phyloP scores from a whole-genome alignment of 2,888 invertebrate genomes.

The Ptilodon capucinus region DNA sequence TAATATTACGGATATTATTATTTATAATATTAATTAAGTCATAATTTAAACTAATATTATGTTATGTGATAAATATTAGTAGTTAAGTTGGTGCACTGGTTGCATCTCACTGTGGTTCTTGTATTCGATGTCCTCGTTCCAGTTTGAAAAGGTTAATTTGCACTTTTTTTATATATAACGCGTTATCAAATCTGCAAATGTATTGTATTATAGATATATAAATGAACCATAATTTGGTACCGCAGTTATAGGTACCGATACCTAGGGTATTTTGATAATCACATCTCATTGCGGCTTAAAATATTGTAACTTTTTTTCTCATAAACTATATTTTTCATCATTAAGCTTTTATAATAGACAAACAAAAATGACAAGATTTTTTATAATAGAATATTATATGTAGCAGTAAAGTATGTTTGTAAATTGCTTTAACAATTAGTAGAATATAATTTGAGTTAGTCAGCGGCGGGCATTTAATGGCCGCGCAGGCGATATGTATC shows the following conservation, averaged over 20 bases:
- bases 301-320: neutral
- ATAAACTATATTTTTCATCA: slow-evolving; percentile 7
- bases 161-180: too few relatives aligned
- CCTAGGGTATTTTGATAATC: neutral
- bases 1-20: slow-evolving; percentile 79
- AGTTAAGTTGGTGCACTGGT: slow-evolving; percentile 45
- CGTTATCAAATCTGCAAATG: neutral
- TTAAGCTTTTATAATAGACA: slow-evolving; percentile 15
- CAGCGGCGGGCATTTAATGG: slow-evolving; percentile 62
- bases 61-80: slow-evolving; percentile 75
- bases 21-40: slow-evolving; percentile 76
- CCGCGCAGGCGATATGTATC: slow-evolving; percentile 50
- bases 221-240: neutral
- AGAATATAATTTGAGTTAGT: slow-evolving; percentile 36
- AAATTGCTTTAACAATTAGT: slow-evolving; percentile 54
- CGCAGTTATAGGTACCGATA: neutral
- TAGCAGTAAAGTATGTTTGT: slow-evolving; percentile 48
- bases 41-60: slow-evolving; percentile 73
- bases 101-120: slow-evolving; percentile 15
- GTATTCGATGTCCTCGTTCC: neutral
- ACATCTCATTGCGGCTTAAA: slow-evolving; percentile 23
- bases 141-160: neutral
- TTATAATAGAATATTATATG: slow-evolving; percentile 3
- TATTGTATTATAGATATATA: neutral
- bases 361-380: slow-evolving; percentile 17